Conservation (phyloP, 2,888 invertebrate genomes). For the Tipula vernalis region DNA sequence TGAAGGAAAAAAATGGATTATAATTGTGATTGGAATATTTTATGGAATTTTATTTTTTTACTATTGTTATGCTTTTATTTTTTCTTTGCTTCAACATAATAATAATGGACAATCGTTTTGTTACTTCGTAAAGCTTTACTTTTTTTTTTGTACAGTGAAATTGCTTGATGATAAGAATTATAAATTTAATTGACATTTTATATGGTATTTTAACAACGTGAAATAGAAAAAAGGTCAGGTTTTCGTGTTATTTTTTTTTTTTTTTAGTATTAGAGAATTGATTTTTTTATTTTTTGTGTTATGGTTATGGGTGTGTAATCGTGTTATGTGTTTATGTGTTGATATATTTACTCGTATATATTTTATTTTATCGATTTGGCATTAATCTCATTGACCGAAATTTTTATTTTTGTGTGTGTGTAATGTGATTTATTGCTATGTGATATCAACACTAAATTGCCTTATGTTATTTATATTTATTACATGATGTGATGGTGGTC, state of each 20-base stretch:
- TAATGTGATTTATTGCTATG: background rate
- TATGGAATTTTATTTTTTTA: background rate
- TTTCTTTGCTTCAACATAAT: background rate
- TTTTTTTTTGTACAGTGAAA: background rate
- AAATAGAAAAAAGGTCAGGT: background rate
- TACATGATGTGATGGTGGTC: background rate
- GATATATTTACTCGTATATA: background rate
- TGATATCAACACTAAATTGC: background rate
- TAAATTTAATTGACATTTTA: conserved; percentile 4
- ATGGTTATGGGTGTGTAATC: background rate
- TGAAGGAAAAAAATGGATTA: background rate
- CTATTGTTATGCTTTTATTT: background rate
- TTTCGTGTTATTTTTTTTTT: background rate
- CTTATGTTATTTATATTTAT: background rate
- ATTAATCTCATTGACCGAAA: background rate
- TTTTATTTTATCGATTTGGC: background rate
- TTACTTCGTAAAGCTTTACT: background rate
- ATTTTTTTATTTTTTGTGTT: background rate
- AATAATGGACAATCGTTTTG: background rate
- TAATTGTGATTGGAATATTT: conserved; percentile 4
- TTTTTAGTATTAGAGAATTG: background rate
- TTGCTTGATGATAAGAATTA: background rate
- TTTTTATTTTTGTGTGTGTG: background rate
- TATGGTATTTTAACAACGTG: background rate
- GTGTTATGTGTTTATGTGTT: background rate